Percentiles rank a stretch among this genome's conserved stretches.
Evolutionary conservation across 2,797 vertebrate genomes (phyloP).

Genomic region (Loris lydekkerianus): DNA sequence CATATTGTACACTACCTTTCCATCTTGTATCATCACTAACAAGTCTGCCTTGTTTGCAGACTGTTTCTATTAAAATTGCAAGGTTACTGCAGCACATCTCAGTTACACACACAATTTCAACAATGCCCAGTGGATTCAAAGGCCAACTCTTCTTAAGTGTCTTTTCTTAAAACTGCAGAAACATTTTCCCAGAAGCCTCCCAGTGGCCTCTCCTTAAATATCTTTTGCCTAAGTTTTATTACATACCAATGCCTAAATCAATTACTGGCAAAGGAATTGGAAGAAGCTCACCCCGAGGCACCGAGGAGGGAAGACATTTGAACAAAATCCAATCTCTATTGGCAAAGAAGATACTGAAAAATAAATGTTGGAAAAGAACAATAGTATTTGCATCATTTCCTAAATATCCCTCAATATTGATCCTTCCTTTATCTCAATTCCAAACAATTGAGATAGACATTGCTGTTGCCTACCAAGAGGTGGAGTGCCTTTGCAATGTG

Average conservation of each 20-base stretch:
- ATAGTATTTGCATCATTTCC: background rate
- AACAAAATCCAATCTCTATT: background rate
- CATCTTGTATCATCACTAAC: background rate
- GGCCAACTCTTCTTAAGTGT: background rate
- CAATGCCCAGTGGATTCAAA: background rate
- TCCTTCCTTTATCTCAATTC: background rate
- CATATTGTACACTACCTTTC: background rate
- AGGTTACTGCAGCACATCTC: background rate
- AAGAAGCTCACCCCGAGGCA: background rate
- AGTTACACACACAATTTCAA: slow-evolving; percentile 35
- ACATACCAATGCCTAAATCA: background rate
- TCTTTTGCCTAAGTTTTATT: background rate
- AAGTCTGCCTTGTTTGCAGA: background rate
- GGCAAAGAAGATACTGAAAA: background rate
- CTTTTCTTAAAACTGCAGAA: slow-evolving; percentile 39
- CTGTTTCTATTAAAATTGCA: background rate
- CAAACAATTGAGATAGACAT: background rate
- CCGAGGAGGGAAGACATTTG: background rate
- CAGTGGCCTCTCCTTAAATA: background rate
- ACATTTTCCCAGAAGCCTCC: background rate
- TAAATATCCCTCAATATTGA: background rate
- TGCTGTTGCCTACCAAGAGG: background rate
- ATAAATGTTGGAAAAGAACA: background rate
- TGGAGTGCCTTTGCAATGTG: background rate
- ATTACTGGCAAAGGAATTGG: background rate